Evolutionary conservation across 1,140 invertebrate genomes (phyloP).

Genomic region (Frieseomelitta varia): DNA sequence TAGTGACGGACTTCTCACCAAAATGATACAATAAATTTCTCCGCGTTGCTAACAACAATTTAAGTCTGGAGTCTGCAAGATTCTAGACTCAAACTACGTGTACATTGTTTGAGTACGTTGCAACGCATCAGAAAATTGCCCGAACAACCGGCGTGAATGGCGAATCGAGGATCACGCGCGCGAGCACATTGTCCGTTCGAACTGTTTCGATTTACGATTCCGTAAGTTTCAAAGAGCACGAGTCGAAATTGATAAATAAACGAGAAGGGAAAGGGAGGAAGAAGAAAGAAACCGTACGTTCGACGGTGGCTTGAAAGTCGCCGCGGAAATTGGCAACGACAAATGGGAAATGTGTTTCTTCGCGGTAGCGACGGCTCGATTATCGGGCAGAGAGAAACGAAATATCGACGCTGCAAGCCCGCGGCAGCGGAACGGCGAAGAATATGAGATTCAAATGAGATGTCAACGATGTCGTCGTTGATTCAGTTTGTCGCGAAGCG

Average conservation of each 20-base stretch:
- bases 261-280: background rate
- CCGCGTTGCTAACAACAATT: too few relatives aligned
- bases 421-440: background rate
- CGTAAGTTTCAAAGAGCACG: background rate
- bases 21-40: too few relatives aligned
- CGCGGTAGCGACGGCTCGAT: background rate
- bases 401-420: background rate
- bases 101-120: too few relatives aligned
- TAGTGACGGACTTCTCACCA: too few relatives aligned
- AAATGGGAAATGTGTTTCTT: background rate
- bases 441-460: constrained; percentile 45
- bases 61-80: too few relatives aligned
- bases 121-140: too few relatives aligned
- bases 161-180: too few relatives aligned
- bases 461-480: constrained; percentile 24
- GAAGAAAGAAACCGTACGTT: background rate
- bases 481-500: constrained; percentile 39
- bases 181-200: too few relatives aligned
- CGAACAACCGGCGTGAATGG: too few relatives aligned
- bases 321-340: background rate
- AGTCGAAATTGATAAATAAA: background rate
- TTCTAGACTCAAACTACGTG: too few relatives aligned
- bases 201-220: background rate
- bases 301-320: background rate
- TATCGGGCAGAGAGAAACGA: background rate